Evolutionary conservation across 2,113 vertebrate genomes (phyloP).

Genomic region (Oreotrochilus melanogaster): DNA sequence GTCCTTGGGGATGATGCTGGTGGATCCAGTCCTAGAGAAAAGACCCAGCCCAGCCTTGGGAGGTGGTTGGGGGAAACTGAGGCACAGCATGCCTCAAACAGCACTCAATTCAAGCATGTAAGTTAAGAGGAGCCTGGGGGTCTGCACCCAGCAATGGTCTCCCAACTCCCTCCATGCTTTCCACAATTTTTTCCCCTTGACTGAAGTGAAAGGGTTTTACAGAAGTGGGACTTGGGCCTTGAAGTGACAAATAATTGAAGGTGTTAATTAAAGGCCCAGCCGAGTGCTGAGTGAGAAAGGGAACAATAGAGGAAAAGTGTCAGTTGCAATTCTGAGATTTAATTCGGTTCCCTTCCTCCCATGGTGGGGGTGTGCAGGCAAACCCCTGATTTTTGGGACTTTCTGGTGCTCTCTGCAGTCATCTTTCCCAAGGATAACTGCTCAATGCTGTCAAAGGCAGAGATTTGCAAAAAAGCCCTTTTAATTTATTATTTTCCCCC

Average conservation of each 20-base stretch:
- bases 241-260: slow-evolving; percentile 7
- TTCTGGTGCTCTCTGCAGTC: neutral
- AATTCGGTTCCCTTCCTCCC: neutral
- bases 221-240: neutral
- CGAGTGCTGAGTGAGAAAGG: neutral
- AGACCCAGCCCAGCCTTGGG: neutral
- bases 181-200: neutral
- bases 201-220: neutral
- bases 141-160: neutral
- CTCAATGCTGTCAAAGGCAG: neutral
- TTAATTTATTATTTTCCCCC: neutral
- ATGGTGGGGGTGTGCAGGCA: neutral
- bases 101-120: neutral
- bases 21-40: neutral
- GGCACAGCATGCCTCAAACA: neutral
- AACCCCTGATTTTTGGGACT: neutral
- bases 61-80: neutral
- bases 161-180: fast-evolving
- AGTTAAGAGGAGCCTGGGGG: neutral
- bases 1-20: fast-evolving
- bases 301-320: slow-evolving; percentile 5
- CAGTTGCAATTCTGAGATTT: slow-evolving; percentile 13
- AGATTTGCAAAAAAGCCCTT: slow-evolving; percentile 4
- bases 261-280: slow-evolving; percentile 24
- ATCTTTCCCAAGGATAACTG: neutral